A percentile compares a stretch with the other conserved stretches of the same genome.
phyloP scores from a whole-genome alignment of 2,113 vertebrate genomes.

The Spheniscus mendiculus region DNA sequence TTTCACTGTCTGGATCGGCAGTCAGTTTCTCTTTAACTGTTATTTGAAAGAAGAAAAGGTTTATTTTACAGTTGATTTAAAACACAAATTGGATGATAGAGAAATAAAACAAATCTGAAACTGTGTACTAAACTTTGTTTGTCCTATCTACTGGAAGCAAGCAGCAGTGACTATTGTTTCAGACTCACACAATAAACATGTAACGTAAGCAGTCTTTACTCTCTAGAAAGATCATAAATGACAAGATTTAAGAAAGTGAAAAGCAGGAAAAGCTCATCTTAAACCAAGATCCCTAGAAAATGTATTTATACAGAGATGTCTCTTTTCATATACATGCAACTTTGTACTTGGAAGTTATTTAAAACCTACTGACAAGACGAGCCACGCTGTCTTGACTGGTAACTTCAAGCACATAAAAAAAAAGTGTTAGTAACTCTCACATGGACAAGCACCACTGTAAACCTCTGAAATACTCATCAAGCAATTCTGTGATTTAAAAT shows the following conservation, averaged over 20 bases:
- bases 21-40: slow-evolving; percentile 98
- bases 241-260: background rate
- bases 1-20: slow-evolving; percentile 99
- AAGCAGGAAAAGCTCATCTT: background rate
- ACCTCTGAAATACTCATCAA: background rate
- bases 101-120: background rate
- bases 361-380: background rate
- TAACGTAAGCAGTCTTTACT: background rate
- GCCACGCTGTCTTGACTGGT: background rate
- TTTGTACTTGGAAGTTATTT: background rate
- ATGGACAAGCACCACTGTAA: background rate
- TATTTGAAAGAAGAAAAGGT: slow-evolving; percentile 24
- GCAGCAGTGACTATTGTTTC: background rate
- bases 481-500: background rate
- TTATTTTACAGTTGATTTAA: background rate
- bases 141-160: background rate
- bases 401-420: background rate
- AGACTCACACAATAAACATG: background rate
- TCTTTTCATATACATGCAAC: background rate
- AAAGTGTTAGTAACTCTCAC: background rate
- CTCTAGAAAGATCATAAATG: background rate
- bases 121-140: background rate
- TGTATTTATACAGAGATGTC: background rate
- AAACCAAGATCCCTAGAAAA: background rate
- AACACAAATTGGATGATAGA: background rate